phyloP scores from a whole-genome alignment of 2,888 invertebrate species.

The Lymantria dispar region DNA sequence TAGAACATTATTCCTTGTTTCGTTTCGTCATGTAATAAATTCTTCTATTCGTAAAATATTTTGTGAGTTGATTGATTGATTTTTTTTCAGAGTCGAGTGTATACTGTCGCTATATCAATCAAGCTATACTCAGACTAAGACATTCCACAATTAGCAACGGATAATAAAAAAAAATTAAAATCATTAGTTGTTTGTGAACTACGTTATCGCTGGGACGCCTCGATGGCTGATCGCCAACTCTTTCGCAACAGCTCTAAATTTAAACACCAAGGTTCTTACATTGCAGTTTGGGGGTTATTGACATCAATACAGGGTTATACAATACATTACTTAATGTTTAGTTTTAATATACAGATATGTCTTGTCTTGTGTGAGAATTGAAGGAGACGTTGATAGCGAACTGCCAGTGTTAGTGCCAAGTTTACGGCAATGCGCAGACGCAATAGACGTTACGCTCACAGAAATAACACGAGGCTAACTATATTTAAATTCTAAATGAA shows the following conservation, averaged over 20 bases:
- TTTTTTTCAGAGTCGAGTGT: not conserved
- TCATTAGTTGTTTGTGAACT: constrained; percentile 23
- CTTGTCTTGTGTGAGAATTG: constrained; percentile 36
- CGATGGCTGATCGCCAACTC: constrained; percentile 70
- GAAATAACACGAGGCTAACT: constrained; percentile 66
- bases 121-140: not conserved
- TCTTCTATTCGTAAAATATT: too few species aligned
- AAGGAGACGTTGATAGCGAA: constrained; percentile 39
- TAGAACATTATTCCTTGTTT: too few species aligned
- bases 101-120: not conserved
- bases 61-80: not conserved
- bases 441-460: constrained; percentile 44
- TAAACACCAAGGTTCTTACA: constrained; percentile 72
- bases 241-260: constrained; percentile 74
- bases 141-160: constrained; percentile 1
- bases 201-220: constrained; percentile 53
- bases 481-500: constrained; percentile 38
- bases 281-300: constrained; percentile 79
- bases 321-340: constrained; percentile 59
- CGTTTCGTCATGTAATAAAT: too few species aligned
- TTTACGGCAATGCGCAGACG: constrained; percentile 53
- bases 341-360: constrained; percentile 38
- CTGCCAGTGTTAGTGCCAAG: constrained; percentile 63
- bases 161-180: constrained; percentile 8
- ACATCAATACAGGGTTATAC: constrained; percentile 67